phyloP scores from a whole-genome alignment of 92 coral and sea anemone genomes.

The Paramuricea clavata region DNA sequence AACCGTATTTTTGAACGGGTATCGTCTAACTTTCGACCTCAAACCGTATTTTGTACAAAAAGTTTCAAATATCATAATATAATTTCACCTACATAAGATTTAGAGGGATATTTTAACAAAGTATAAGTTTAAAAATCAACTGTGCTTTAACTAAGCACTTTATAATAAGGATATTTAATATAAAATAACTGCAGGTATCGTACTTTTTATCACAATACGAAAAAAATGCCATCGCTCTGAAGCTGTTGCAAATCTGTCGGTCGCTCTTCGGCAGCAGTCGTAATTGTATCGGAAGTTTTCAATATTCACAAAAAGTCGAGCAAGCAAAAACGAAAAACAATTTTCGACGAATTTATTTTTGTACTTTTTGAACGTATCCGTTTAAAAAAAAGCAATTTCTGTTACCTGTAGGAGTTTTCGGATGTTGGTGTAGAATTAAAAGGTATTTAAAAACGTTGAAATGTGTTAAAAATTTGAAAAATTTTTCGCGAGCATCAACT shows the following conservation, averaged over 20 bases:
- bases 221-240: not conserved
- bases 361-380: not conserved
- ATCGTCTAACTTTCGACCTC: slow-evolving; percentile 48
- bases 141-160: no score
- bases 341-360: slow-evolving; percentile 22
- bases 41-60: slow-evolving; percentile 75
- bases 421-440: not conserved
- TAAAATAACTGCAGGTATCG: no score
- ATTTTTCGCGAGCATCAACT: not conserved
- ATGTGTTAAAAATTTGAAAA: not conserved
- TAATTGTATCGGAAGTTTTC: not conserved
- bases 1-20: not conserved
- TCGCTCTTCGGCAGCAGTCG: not conserved
- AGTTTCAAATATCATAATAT: no score
- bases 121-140: no score
- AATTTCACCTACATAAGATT: no score
- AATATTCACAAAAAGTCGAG: slow-evolving; percentile 7
- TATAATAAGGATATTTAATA: no score
- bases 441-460: not conserved
- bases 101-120: no score
- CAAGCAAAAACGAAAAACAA: slow-evolving; percentile 20
- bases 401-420: not conserved
- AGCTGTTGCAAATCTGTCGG: not conserved
- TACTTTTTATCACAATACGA: no score
- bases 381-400: not conserved